A percentile compares a stretch with the other conserved stretches of the same genome.
These are phyloP conservation scores for Apomyelois bistriatella DNA, from an alignment of 2,888 invertebrate species.

Conservation along the genomic window DNA sequence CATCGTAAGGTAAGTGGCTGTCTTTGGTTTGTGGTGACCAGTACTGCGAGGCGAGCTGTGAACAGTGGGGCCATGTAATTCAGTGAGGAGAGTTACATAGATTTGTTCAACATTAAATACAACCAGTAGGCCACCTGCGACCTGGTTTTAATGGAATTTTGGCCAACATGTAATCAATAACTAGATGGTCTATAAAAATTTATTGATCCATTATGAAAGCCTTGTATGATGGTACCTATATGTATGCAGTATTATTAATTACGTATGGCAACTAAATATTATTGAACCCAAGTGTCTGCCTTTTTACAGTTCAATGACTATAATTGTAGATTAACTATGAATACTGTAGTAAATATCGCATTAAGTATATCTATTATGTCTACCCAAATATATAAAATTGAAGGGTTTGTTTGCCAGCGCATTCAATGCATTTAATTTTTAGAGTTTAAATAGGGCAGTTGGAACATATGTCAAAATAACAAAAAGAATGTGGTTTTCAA, in stretches of 20 bases:
- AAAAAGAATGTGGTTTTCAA: too few relatives aligned
- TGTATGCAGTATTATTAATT: background rate
- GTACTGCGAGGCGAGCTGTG: slow-evolving; percentile 92
- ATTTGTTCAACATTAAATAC: slow-evolving; percentile 38
- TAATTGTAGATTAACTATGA: too few relatives aligned
- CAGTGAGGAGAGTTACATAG: slow-evolving; percentile 67
- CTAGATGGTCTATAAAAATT: slow-evolving; percentile 28
- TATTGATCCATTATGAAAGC: slow-evolving; percentile 15
- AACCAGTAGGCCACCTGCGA: slow-evolving; percentile 59
- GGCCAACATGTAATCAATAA: slow-evolving; percentile 25
- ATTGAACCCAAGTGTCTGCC: too few relatives aligned
- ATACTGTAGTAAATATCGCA: too few relatives aligned
- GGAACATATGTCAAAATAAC: too few relatives aligned
- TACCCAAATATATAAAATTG: too few relatives aligned
- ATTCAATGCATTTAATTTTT: too few relatives aligned
- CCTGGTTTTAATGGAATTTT: slow-evolving; percentile 15
- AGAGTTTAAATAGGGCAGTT: too few relatives aligned
- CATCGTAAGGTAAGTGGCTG: slow-evolving; percentile 86
- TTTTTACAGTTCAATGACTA: too few relatives aligned
- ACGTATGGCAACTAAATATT: too few relatives aligned
- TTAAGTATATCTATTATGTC: too few relatives aligned
- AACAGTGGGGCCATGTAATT: slow-evolving; percentile 64
- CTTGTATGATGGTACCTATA: background rate
- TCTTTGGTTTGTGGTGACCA: slow-evolving; percentile 93
- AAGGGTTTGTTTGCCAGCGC: too few relatives aligned